Base-by-base conservation (phyloP, 1,140 invertebrate genomes). In the Polypedilum pembai region DNA sequence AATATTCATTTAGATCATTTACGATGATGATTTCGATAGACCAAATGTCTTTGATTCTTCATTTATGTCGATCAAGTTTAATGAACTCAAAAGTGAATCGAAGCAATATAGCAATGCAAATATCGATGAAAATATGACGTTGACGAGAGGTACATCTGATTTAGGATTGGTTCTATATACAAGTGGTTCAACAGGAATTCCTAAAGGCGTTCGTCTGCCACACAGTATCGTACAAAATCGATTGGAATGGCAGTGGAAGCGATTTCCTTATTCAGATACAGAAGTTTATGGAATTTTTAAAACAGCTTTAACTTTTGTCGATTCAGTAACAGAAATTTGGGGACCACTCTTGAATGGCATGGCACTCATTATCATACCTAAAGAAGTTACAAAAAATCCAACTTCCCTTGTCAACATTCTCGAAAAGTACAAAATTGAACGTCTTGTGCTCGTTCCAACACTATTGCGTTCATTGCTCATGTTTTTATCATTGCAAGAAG, bases 131-230 rank as follows among this genome's bases (percentile, higher is more conserved):
- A 66, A n/a, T 8, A 20, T 17, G 1, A 66, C 63, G 18, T 66
- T 66, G 63, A 40, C 21, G 8, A 77, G 80, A 74, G 66, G 78
- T 45, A 76, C 78, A 3, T 83, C 85, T 75, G 83, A 87, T 77
- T 83, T 89, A 7, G 92, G 90, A 8, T 91, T 94, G 15, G 89
- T 96, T 56, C 84, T 95, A 4, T 97, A 96, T 78, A 98, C 95
- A 72, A 96, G 94, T 72, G 95, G 95, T 45, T 96, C 94, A 79
- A 96, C 94, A 8, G 95, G 95, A 66, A 84, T 92, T 63, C 94
- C 95, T 3, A 97, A n/a, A n/a, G n/a, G n/a, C n/a, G n/a, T n/a
- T n/a, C n/a, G n/a, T n/a, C n/a, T n/a, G n/a, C n/a, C n/a, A n/a
- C n/a, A n/a, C n/a, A n/a, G n/a, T n/a, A n/a, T n/a, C n/a, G n/a